Percentiles rank a stretch among this genome's conserved stretches.
These are phyloP conservation scores for Helicorthomorpha holstii DNA, from an alignment of 1,140 invertebrate species.

Conservation along the genomic window DNA sequence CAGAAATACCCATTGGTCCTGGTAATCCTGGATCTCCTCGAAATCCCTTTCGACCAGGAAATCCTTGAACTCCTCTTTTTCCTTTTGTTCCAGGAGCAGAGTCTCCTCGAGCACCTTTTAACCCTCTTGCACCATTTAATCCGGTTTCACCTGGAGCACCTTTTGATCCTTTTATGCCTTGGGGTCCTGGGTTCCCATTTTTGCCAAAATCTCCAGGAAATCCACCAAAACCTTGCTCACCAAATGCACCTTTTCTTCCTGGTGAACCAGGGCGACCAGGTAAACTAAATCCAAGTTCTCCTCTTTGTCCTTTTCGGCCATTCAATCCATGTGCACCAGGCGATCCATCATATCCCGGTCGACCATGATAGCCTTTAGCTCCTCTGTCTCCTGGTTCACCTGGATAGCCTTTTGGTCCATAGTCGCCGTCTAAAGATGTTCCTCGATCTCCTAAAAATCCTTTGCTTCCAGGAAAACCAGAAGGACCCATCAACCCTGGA, in stretches of 20 bases:
- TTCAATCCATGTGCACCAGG: constrained; percentile 17
- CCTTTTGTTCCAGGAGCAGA: constrained; percentile 20
- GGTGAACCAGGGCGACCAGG: constrained; percentile 13
- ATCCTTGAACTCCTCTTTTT: constrained; percentile 28
- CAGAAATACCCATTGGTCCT: no score
- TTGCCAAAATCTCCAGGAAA: constrained; percentile 2
- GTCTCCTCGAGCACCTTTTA: constrained; percentile 20
- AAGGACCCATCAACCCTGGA: constrained; percentile 9
- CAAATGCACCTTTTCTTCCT: constrained; percentile 10
- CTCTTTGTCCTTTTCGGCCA: background rate
- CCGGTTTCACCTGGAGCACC: constrained; percentile 1
- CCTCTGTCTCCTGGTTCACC: constrained; percentile 13
- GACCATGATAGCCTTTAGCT: no score
- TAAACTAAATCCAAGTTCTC: background rate
- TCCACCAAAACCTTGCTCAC: constrained; percentile 10
- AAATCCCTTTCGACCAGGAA: constrained; percentile 22
- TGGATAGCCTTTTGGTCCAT: constrained; percentile 35
- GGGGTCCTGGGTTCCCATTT: constrained; percentile 6
- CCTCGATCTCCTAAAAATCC: no score
- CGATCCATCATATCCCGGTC: constrained; percentile 10
- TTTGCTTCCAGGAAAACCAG: no score
- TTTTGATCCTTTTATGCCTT: constrained; percentile 8
- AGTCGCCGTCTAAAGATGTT: no score
- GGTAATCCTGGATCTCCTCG: no score
- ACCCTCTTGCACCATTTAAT: background rate